Conservation (phyloP, 1,140 invertebrate species). For the Rhyzopertha dominica region DNA sequence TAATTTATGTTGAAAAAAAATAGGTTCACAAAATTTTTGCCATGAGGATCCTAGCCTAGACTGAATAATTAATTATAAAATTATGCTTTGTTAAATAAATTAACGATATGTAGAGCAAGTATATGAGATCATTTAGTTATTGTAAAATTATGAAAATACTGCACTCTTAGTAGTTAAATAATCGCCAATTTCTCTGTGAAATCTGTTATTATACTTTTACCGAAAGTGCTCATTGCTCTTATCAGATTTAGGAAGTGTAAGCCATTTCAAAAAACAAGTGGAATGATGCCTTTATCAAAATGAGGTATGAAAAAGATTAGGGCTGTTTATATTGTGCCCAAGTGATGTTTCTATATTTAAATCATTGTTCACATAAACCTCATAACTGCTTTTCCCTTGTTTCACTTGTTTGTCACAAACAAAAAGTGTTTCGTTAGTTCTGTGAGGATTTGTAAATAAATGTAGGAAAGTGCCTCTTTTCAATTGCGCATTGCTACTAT, state of each 20-base stretch:
- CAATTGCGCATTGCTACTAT: slow-evolving; percentile 42
- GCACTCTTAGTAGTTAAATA: slow-evolving; percentile 6
- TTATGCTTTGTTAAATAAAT: slow-evolving; percentile 36
- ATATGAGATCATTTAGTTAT: slow-evolving; percentile 24
- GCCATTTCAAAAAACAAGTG: slow-evolving; percentile 15
- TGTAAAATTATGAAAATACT: slow-evolving; percentile 17
- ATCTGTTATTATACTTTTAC: slow-evolving; percentile 51
- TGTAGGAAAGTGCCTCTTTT: slow-evolving; percentile 42
- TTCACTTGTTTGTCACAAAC: no score
- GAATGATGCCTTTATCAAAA: no score
- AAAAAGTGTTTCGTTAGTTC: no score
- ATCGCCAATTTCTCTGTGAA: slow-evolving; percentile 29
- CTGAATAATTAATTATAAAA: slow-evolving; percentile 31
- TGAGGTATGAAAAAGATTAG: no score
- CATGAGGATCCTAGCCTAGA: slow-evolving; percentile 42
- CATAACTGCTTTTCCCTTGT: no score
- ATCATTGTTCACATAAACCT: no score
- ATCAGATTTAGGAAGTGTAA: slow-evolving; percentile 34
- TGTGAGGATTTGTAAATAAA: slow-evolving; percentile 29
- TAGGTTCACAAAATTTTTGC: slow-evolving; percentile 41
- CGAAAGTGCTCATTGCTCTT: slow-evolving; percentile 61
- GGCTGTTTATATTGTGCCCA: no score
- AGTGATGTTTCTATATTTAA: no score
- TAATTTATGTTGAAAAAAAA: slow-evolving; percentile 27
- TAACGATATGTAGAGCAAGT: slow-evolving; percentile 28